phyloP scores from a whole-genome alignment of 1,140 invertebrate species.

The Aphis gossypii region DNA sequence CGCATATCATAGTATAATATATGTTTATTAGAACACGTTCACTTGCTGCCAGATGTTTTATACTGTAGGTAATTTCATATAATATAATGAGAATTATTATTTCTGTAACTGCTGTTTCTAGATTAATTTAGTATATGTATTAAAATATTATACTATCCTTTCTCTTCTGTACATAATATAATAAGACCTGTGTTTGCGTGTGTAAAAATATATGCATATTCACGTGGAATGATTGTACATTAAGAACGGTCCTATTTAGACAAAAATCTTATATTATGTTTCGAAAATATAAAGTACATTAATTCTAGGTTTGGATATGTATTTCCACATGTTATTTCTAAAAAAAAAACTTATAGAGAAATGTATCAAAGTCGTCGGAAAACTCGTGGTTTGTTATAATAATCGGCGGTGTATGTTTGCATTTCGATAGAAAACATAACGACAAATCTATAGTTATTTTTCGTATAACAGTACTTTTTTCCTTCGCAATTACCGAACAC shows the following conservation, averaged over 20 bases:
- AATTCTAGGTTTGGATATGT: not conserved
- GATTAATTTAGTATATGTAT: not conserved
- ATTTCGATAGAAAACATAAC: slow-evolving; percentile 10
- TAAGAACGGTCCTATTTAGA: not conserved
- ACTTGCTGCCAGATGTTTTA: not conserved
- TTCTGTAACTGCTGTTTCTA: not conserved
- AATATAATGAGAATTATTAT: slow-evolving; percentile 12
- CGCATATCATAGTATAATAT: slow-evolving; percentile 12
- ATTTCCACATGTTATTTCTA: not conserved
- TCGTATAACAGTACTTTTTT: not conserved
- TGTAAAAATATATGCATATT: not conserved
- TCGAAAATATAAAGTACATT: not conserved
- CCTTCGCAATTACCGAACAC: not conserved
- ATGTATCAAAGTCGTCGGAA: not conserved
- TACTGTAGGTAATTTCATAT: not conserved
- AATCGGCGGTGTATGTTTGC: not conserved
- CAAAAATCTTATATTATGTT: not conserved
- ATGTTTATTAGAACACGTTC: not conserved
- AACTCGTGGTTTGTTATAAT: not conserved
- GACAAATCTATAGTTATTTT: not conserved
- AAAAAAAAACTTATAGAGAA: not conserved
- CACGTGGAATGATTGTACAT: not conserved
- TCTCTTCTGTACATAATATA: not conserved
- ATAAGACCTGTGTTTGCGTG: not conserved
- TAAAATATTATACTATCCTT: not conserved